Evolutionary conservation across 1,140 invertebrate genomes (phyloP).

Genomic region (Trichogramma pretiosum): DNA sequence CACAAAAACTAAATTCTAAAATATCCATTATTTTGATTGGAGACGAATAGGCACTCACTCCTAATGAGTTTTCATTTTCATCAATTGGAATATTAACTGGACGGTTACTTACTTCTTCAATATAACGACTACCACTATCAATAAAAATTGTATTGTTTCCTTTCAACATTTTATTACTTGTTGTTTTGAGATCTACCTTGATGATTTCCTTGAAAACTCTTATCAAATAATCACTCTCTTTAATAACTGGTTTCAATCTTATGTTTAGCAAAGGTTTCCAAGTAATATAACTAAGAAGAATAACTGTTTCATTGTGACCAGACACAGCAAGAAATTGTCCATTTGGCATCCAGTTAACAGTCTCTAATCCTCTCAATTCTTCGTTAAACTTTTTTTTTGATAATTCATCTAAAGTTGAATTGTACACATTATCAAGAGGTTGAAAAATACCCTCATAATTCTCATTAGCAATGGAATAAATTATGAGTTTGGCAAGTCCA

Average conservation of each 20-base stretch:
- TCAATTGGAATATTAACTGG: slow-evolving; percentile 37
- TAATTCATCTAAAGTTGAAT: neutral
- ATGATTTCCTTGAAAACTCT: slow-evolving; percentile 37
- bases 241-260: slow-evolving; percentile 34
- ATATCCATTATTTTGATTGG: slow-evolving; percentile 27
- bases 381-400: slow-evolving; percentile 1
- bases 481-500: slow-evolving; percentile 32
- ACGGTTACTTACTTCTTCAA: slow-evolving; percentile 34
- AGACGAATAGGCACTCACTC: slow-evolving; percentile 20
- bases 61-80: slow-evolving; percentile 23
- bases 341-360: slow-evolving; percentile 36
- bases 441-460: slow-evolving; percentile 32
- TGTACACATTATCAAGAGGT: slow-evolving; percentile 23
- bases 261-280: slow-evolving; percentile 37
- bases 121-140: slow-evolving; percentile 20
- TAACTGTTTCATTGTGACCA: slow-evolving; percentile 39
- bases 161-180: slow-evolving; percentile 10
- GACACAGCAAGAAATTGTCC: slow-evolving; percentile 39
- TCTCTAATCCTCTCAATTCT: slow-evolving; percentile 35
- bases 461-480: slow-evolving; percentile 36
- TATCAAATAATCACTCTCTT: slow-evolving; percentile 31
- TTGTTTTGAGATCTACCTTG: slow-evolving; percentile 20
- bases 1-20: slow-evolving; percentile 37
- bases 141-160: slow-evolving; percentile 2
- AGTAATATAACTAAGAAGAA: slow-evolving; percentile 37